Base-by-base conservation (phyloP, 1,140 invertebrate genomes). In the Heliconius melpomene region DNA sequence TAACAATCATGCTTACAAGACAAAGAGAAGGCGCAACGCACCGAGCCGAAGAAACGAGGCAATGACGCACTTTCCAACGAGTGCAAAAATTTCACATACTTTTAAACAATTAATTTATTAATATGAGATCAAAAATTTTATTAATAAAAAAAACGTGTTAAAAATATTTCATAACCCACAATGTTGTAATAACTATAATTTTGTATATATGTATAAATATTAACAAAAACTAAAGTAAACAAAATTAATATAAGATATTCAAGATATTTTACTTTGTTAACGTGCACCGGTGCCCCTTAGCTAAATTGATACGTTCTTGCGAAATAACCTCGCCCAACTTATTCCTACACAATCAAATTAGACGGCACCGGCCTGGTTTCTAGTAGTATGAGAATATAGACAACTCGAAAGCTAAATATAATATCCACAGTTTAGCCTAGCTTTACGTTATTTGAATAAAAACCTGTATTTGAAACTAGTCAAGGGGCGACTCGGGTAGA, bases 301-400 rank as follows among this genome's bases (percentile, higher is more conserved):
- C 88, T 89, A 92, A 91, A 94, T 91, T 90, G 89, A 92, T 91
- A 93, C 89, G 88, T 89, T 90, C 85, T 93, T 94, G 89, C 91
- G 91, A 93, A 92, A 94, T 90, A 91, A 91, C 90, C 91, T 91
- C 89, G 89, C 88, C 87, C 85, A 91, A 92, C 88, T 90, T 92
- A 91, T 91, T 91, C 83, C 88, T 91, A 89, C 87, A 89, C 90
- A 91, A 89, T 90, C 89, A 88, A 88, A 88, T 84, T 88, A 86
- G 82, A 90, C 84, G 84, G 86, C 85, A 79, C 79, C 81, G 80
- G 80, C 75, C 81, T 74, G 77, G 81, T 81, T 83, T 82, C 81
- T 82, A 78, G 73, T 77, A 72, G 71, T 38, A 72, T 40, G 71
- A 66, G 60, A 66, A 66, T 38, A 72, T 40, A 72, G 71, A 72